phyloP scores from a whole-genome alignment of 2,113 vertebrate genomes.

The Ahaetulla prasina region DNA sequence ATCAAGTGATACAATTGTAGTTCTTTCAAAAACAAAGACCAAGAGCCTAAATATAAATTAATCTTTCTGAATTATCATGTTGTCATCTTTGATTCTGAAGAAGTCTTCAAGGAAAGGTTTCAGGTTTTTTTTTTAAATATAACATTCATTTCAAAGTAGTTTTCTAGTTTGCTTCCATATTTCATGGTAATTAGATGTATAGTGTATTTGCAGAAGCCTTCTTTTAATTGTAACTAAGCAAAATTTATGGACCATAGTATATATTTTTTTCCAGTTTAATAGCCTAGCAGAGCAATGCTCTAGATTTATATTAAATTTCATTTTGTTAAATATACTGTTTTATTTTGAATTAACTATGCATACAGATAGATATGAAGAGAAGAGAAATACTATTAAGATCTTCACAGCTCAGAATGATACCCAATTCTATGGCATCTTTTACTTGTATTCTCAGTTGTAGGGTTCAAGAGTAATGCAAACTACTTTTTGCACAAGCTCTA shows the following conservation, averaged over 20 bases:
- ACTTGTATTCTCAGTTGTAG: neutral
- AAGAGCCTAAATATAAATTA: no score
- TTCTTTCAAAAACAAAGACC: neutral
- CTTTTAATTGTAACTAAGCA: slow-evolving; percentile 27
- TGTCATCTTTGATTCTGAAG: slow-evolving; percentile 37
- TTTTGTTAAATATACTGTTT: neutral
- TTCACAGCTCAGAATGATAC: neutral
- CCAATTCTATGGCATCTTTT: neutral
- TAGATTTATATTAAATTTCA: neutral
- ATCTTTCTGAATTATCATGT: slow-evolving; percentile 1
- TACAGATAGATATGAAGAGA: neutral
- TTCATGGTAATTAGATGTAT: slow-evolving; percentile 31
- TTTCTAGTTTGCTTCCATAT: neutral
- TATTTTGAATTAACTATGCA: neutral
- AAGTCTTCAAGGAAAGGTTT: slow-evolving; percentile 42
- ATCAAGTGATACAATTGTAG: neutral
- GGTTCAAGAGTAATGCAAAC: neutral
- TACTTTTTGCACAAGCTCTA: neutral
- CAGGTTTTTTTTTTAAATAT: slow-evolving; percentile 29
- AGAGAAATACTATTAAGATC: neutral
- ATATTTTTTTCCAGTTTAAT: slow-evolving; percentile 11
- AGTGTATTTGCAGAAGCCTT: slow-evolving; percentile 7
- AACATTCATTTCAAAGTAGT: neutral
- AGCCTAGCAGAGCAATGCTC: rapidly evolving
- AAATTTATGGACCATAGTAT: slow-evolving; percentile 4